Evolutionary conservation across 30 jellyfish, hydroid and myxozoan genomes (phyloP).

Genomic region (Hydra vulgaris): DNA sequence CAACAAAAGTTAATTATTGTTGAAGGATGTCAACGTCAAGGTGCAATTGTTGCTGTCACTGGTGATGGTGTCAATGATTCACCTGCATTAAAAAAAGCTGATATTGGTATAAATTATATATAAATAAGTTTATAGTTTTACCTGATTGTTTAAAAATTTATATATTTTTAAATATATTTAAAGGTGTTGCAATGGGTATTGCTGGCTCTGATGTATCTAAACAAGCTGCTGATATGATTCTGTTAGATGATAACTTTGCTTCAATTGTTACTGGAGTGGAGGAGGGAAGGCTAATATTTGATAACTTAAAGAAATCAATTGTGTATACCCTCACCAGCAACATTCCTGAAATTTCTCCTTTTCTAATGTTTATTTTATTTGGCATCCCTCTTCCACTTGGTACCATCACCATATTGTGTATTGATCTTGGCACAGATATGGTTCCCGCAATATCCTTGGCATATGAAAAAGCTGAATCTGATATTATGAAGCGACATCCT

Average conservation of each 20-base stretch:
- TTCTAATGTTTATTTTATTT: constrained; percentile 73
- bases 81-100: constrained; percentile 99
- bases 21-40: constrained; percentile 97
- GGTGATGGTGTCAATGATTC: constrained; percentile 99
- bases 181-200: constrained; percentile 99
- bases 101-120: constrained; percentile 89
- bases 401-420: constrained; percentile 92
- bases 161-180: too few relatives aligned
- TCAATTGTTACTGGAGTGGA: constrained; percentile 98
- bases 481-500: constrained; percentile 96
- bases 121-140: too few relatives aligned
- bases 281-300: constrained; percentile 98
- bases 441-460: constrained; percentile 99
- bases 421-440: constrained; percentile 99
- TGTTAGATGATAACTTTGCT: constrained; percentile 97
- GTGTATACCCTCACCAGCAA: constrained; percentile 99
- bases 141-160: too few relatives aligned
- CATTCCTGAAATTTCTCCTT: constrained; percentile 99
- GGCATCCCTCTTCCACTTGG: constrained; percentile 99
- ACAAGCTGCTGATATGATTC: constrained; percentile 99
- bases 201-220: constrained; percentile 99
- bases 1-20: constrained; percentile 98
- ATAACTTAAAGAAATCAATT: constrained; percentile 94
- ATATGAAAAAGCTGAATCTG: constrained; percentile 97
- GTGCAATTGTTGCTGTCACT: constrained; percentile 99